Conservation (phyloP, 2,797 vertebrate genomes). For the Orestias chungarensis region DNA sequence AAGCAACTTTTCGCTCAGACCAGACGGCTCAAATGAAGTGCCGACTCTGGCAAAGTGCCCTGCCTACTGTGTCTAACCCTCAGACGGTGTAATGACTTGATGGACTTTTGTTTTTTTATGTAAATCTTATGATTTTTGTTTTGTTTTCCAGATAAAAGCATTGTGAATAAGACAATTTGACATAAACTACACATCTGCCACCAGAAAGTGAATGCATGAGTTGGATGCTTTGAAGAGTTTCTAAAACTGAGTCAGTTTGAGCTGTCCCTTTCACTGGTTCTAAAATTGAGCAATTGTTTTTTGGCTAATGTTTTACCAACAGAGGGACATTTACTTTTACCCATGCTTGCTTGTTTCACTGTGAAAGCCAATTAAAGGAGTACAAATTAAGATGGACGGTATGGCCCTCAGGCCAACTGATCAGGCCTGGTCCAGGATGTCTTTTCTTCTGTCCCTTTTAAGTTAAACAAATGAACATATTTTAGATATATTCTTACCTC, state of each 20-base stretch:
- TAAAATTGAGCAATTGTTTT: constrained; percentile 63
- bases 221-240: constrained; percentile 36
- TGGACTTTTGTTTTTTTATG: constrained; percentile 47
- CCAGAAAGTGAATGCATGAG: constrained; percentile 21
- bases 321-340: constrained; percentile 64
- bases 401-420: constrained; percentile 60
- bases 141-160: constrained; percentile 18
- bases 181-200: constrained; percentile 5
- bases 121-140: constrained; percentile 30
- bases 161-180: constrained; percentile 20
- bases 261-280: constrained; percentile 45
- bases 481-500: constrained; percentile 18
- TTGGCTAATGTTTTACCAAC: constrained; percentile 68
- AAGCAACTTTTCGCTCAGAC: constrained; percentile 61
- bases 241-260: constrained; percentile 43
- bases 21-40: constrained; percentile 66
- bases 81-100: constrained; percentile 45
- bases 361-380: constrained; percentile 74
- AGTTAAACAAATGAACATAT: constrained; percentile 39
- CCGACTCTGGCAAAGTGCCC: constrained; percentile 55
- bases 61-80: constrained; percentile 45
- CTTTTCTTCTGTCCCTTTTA: constrained; percentile 33
- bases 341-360: constrained; percentile 69
- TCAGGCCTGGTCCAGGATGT: constrained; percentile 57
- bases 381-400: constrained; percentile 77